Percentiles rank a stretch among this genome's conserved stretches.
Evolutionary conservation across 2,888 invertebrate genomes (phyloP).

Genomic region (Diarsia brunnea): DNA sequence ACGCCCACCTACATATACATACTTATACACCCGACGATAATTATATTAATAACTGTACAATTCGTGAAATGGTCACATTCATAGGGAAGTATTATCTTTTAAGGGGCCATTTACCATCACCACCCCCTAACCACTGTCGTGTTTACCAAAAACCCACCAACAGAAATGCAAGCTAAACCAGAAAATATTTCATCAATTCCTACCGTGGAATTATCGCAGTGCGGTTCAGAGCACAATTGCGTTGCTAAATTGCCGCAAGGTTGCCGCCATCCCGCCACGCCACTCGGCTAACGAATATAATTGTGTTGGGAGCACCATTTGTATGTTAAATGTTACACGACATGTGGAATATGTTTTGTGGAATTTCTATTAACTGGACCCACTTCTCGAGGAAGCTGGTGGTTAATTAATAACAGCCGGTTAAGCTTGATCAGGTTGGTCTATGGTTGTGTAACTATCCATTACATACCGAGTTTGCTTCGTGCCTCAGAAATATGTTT

Average conservation of each 20-base stretch:
- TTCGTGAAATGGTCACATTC: too few species aligned
- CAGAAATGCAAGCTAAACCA: background rate
- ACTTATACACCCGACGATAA: too few species aligned
- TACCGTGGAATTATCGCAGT: background rate
- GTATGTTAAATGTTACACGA: background rate
- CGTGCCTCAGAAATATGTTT: too few species aligned
- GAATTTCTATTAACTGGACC: background rate
- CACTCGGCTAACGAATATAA: slow-evolving; percentile 20
- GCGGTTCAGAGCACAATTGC: slow-evolving; percentile 35
- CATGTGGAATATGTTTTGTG: background rate
- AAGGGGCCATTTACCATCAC: too few species aligned
- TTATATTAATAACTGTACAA: too few species aligned
- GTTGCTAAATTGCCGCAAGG: slow-evolving; percentile 2
- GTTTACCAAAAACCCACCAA: background rate
- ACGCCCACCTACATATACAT: too few species aligned
- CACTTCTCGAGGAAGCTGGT: background rate
- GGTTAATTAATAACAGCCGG: too few species aligned
- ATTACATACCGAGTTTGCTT: too few species aligned
- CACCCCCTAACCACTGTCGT: background rate
- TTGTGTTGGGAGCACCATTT: slow-evolving; percentile 12
- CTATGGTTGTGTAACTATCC: too few species aligned
- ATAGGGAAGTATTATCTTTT: too few species aligned
- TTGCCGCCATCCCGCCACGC: background rate
- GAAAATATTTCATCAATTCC: background rate
- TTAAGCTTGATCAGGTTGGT: too few species aligned